Percentiles rank a stretch among this genome's conserved stretches.
These are phyloP conservation scores for Eulemur macaco DNA, from an alignment of 2,113 vertebrate species.

Conservation along the genomic window DNA sequence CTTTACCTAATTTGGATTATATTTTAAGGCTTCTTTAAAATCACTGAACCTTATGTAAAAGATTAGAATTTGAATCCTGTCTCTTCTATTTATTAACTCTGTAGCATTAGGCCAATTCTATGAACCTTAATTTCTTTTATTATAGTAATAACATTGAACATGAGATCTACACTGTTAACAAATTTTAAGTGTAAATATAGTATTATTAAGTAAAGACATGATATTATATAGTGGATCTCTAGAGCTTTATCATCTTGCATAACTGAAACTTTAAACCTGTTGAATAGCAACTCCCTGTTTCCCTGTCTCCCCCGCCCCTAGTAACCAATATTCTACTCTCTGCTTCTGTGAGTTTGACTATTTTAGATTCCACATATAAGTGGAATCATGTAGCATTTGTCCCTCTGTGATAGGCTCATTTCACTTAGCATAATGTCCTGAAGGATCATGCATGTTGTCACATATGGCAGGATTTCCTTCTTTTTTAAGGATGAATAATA, in stretches of 20 bases:
- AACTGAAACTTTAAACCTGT: neutral
- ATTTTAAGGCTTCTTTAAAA: neutral
- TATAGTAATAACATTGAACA: neutral
- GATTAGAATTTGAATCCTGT: neutral
- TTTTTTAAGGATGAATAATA: neutral
- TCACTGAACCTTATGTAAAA: neutral
- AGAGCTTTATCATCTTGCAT: neutral
- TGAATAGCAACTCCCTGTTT: neutral
- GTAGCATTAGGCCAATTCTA: neutral
- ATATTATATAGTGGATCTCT: neutral
- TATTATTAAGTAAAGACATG: neutral
- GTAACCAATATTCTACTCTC: neutral
- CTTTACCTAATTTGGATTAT: neutral
- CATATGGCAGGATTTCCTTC: neutral
- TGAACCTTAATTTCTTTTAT: neutral
- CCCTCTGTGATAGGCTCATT: neutral
- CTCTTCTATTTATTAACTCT: neutral
- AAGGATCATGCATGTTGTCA: neutral
- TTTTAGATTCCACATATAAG: neutral
- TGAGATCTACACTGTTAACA: neutral
- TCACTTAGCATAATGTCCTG: neutral
- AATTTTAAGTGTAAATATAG: neutral
- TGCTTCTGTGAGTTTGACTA: neutral
- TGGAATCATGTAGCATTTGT: neutral
- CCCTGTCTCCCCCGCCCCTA: neutral